Base-by-base conservation (phyloP, 2,888 invertebrate genomes). In the Busseola fusca region DNA sequence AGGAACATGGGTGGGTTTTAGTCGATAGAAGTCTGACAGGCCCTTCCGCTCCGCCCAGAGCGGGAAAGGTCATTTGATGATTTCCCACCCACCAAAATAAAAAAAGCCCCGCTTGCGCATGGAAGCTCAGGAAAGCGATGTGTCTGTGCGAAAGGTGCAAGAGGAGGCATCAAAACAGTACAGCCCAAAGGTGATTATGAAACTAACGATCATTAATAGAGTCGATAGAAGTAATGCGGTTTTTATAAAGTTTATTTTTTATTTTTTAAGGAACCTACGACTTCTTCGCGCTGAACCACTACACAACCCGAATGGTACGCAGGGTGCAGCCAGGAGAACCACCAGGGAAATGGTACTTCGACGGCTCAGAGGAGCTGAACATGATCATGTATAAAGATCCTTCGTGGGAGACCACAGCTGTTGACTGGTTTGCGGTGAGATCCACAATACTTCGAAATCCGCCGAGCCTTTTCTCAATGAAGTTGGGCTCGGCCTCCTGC, bases 241-340 rank as follows among this genome's bases (percentile, higher is more conserved):
- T 21, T 48, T 18, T 18, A 2, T 21, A 21, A 0, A 21, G 45
- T 45, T 45, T 1, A 16, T 1, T 16, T 45, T 45, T 18, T 40
- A 18, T 45, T 21, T 42, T 48, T 48, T 21, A 21, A 48, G 50
- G 80, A n/a, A 92, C 96, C 0, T 93, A 90, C 25, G 96, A 96
- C 82, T 96, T 93, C 82, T 91, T 94, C 62, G 96, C 92, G 0
- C 69, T 96, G 27, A 96, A 96, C 83, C 92, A 95, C 81, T 96
- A 96, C 86, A 93, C 95, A 0, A 87, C 89, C 0, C 80, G 85
- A 0, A 7, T 84, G 3, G 84, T 89, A 1, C 80, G 87, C 0
- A 70, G 70, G 3, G 84, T 82, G 0, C 67, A 56, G 0, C 75
- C 73, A 0, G 83, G 80, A 0, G 87, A 90, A 50, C n/a, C n/a